phyloP scores from a whole-genome alignment of 2,113 vertebrate genomes.

The Limanda limanda region DNA sequence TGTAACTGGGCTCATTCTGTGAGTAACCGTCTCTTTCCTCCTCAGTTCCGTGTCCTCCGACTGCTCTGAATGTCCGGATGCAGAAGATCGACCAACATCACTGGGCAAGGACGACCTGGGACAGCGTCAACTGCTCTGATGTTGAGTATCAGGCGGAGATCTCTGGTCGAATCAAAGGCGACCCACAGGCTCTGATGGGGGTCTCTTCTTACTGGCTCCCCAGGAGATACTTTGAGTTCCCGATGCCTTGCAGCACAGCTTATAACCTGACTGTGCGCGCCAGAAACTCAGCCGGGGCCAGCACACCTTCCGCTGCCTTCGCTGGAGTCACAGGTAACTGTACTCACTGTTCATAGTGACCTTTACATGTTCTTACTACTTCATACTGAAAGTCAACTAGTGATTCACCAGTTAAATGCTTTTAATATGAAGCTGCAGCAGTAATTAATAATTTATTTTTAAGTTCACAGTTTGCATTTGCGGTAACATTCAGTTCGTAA shows the following conservation, averaged over 20 bases:
- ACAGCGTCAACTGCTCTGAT: constrained; percentile 60
- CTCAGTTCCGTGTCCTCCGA: constrained; percentile 81
- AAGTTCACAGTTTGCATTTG: too few species aligned
- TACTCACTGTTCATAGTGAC: not conserved
- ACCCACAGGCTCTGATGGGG: constrained; percentile 56
- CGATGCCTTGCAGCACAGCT: constrained; percentile 77
- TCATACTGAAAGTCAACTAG: too few species aligned
- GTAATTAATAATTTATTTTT: too few species aligned
- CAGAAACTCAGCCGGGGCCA: constrained; percentile 72
- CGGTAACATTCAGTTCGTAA: too few species aligned
- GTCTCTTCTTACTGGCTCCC: constrained; percentile 80
- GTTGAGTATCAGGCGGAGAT: constrained; percentile 74
- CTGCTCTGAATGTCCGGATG: constrained; percentile 38
- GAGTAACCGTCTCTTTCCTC: not conserved
- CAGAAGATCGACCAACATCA: constrained; percentile 51
- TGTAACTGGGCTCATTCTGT: too few species aligned
- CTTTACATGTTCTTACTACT: too few species aligned
- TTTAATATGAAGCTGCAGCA: too few species aligned
- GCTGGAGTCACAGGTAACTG: constrained; percentile 73
- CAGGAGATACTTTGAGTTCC: constrained; percentile 77
- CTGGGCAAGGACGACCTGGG: constrained; percentile 74
- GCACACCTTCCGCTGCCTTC: constrained; percentile 58
- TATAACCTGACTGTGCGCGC: constrained; percentile 74
- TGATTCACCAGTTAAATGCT: too few species aligned
- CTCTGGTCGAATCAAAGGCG: constrained; percentile 63